These are phyloP conservation scores for Megathymus violae DNA, from an alignment of 1,140 invertebrate genomes.

Conservation along the genomic window DNA sequence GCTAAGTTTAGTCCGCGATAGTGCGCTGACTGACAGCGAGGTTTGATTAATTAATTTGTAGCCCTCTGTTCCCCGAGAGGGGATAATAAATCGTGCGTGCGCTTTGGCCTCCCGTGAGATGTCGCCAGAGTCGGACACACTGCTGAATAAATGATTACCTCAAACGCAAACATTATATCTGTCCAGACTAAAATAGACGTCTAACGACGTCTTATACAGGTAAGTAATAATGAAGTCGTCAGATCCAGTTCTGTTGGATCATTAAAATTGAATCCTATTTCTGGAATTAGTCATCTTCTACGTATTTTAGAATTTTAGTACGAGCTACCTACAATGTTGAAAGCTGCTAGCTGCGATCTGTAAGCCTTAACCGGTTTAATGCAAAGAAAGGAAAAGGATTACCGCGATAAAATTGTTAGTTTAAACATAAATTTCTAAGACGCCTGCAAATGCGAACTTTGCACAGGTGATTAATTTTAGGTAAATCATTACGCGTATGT, in stretches of 20 bases:
- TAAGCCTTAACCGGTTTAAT: too few species aligned
- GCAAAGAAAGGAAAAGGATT: too few species aligned
- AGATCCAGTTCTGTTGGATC: slow-evolving; percentile 66
- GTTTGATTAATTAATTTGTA: slow-evolving; percentile 80
- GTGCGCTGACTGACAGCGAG: slow-evolving; percentile 75
- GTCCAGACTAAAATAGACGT: slow-evolving; percentile 73
- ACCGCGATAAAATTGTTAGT: too few species aligned
- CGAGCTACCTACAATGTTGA: slow-evolving; percentile 7
- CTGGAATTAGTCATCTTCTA: slow-evolving; percentile 45
- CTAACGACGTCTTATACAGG: slow-evolving; percentile 80
- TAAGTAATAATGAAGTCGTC: slow-evolving; percentile 75
- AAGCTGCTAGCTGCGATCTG: too few species aligned
- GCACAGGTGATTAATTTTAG: too few species aligned
- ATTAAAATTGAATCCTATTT: slow-evolving; percentile 66
- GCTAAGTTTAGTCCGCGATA: slow-evolving; percentile 73
- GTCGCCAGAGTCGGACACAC: slow-evolving; percentile 66
- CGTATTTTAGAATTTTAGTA: slow-evolving; percentile 17
- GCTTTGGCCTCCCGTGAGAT: slow-evolving; percentile 75
- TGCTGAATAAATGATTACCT: slow-evolving; percentile 78
- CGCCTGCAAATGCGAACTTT: too few species aligned
- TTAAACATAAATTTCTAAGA: too few species aligned
- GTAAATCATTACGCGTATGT: too few species aligned
- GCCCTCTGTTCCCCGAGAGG: slow-evolving; percentile 59
- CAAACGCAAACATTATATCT: slow-evolving; percentile 73
- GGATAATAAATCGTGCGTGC: slow-evolving; percentile 79